Percentiles rank a stretch among this genome's conserved stretches.
phyloP scores from a whole-genome alignment of 2,797 vertebrate species.

The Onychomys arenicola region DNA sequence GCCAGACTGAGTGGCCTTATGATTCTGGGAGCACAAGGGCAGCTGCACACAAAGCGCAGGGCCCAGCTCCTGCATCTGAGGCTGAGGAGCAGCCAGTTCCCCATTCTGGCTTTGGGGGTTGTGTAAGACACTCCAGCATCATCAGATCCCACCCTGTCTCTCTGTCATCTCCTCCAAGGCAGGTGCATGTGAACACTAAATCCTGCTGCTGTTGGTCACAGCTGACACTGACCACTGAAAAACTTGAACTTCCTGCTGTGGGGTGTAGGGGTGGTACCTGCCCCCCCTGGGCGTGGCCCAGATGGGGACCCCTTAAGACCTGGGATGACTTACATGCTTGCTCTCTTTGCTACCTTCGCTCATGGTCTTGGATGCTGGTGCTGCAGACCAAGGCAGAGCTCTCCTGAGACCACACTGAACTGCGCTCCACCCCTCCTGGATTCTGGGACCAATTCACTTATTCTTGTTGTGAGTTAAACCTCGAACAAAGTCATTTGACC shows the following conservation, averaged over 20 bases:
- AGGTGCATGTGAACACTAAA: background rate
- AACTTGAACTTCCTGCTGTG: background rate
- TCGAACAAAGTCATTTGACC: no score
- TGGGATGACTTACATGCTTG: no score
- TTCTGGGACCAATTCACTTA: no score
- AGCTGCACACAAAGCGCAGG: rapidly evolving
- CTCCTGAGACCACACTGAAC: no score
- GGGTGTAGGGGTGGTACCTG: background rate
- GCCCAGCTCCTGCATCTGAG: background rate
- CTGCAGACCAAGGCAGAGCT: no score
- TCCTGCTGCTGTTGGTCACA: no score
- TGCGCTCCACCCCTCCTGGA: no score
- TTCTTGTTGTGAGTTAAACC: no score
- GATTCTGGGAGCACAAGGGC: background rate
- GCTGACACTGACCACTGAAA: rapidly evolving
- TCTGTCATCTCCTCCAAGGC: background rate
- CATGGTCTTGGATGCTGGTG: no score
- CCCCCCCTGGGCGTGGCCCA: no score
- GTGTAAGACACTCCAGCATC: rapidly evolving
- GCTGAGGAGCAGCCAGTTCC: background rate
- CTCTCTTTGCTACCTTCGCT: no score
- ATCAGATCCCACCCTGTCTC: background rate
- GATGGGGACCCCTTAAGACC: no score
- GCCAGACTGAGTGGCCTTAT: background rate
- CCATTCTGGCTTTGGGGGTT: background rate